phyloP scores from a whole-genome alignment of 23 tunicate species.

The Oikopleura dioica region DNA sequence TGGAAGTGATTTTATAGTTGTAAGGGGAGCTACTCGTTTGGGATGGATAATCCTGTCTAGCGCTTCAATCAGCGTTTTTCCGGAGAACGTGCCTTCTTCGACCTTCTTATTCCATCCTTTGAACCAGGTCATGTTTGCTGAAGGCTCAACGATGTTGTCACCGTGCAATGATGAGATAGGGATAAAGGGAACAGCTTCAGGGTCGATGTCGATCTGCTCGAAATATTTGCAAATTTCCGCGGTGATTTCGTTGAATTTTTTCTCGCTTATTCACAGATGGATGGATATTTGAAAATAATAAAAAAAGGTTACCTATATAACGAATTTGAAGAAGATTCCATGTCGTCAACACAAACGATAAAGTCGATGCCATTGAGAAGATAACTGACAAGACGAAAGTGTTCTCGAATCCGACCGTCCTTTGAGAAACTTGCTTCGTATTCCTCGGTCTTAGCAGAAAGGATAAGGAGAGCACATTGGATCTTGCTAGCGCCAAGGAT shows the following conservation, averaged over 20 bases:
- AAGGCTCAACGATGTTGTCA: neutral
- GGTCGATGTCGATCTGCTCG: neutral
- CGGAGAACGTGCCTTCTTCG: neutral
- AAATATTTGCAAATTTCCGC: neutral
- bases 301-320: too few relatives aligned
- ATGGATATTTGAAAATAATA: too few relatives aligned
- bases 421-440: too few relatives aligned
- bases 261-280: too few relatives aligned
- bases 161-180: neutral
- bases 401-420: too few relatives aligned
- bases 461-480: too few relatives aligned
- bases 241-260: neutral
- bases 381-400: too few relatives aligned
- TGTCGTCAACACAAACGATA: too few relatives aligned
- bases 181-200: neutral
- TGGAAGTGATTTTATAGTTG: neutral
- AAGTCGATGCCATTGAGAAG: too few relatives aligned
- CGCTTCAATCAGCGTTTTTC: neutral
- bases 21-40: neutral
- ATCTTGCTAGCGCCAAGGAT: too few relatives aligned
- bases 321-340: too few relatives aligned
- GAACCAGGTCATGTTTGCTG: neutral
- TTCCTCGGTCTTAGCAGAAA: too few relatives aligned
- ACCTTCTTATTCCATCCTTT: neutral
- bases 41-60: neutral